Evolutionary conservation across 2,113 vertebrate genomes (phyloP).

Genomic region (Petromus typicus): DNA sequence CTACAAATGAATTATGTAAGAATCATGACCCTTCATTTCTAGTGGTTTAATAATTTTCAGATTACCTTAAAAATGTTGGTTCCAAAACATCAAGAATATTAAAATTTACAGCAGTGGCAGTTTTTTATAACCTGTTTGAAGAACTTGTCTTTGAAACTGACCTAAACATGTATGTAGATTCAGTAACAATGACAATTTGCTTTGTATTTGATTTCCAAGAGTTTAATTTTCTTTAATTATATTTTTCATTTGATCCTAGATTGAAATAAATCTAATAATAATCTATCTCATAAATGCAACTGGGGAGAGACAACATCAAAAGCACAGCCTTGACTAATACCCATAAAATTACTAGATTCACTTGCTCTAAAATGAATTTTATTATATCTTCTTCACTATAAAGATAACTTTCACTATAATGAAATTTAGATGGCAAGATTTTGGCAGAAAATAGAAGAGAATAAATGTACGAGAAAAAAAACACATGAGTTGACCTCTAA

Average conservation of each 20-base stretch:
- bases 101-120: neutral
- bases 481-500: neutral
- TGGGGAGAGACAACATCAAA: neutral
- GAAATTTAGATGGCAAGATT: neutral
- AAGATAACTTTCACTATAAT: neutral
- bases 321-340: neutral
- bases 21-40: neutral
- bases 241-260: neutral
- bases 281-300: too few relatives aligned
- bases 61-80: neutral
- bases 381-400: neutral
- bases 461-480: neutral
- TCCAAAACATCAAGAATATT: neutral
- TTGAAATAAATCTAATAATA: neutral
- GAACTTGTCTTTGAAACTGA: neutral
- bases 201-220: neutral
- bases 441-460: neutral
- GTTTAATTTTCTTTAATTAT: neutral
- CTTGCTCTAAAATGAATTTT: neutral
- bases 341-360: neutral
- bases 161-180: neutral
- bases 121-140: neutral
- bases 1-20: neutral
- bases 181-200: neutral
- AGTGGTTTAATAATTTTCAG: constrained; percentile 2